Conservation (phyloP, 1,140 invertebrate species). For the Zaprionus vittiger region DNA sequence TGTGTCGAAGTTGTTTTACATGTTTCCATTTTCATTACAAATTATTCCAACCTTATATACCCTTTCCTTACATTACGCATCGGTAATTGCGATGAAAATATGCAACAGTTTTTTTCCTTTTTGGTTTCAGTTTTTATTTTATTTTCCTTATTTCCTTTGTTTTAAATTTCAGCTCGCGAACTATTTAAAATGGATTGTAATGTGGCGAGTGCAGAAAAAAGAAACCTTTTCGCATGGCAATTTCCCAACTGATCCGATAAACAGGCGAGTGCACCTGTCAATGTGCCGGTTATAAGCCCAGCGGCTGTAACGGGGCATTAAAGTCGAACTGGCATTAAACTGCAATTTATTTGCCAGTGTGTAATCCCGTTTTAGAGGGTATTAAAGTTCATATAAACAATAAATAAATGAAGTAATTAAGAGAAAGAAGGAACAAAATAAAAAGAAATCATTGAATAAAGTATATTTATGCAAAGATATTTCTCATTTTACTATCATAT, state of each 20-base stretch:
- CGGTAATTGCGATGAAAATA: conserved; percentile 18
- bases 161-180: conserved; percentile 6
- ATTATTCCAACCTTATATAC: conserved; percentile 3
- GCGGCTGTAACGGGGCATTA: conserved; percentile 23
- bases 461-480: neutral
- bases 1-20: neutral
- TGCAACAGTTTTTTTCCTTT: neutral
- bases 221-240: conserved; percentile 45
- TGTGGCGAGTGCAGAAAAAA: conserved; percentile 8
- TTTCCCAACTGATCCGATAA: conserved; percentile 53
- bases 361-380: conserved; percentile 13
- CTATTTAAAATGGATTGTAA: conserved; percentile 53
- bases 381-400: neutral
- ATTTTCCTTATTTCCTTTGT: conserved; percentile 14
- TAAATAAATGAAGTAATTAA: neutral
- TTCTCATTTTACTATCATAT: neutral
- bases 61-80: neutral
- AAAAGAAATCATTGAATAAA: too few relatives aligned
- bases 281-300: conserved; percentile 31
- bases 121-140: neutral
- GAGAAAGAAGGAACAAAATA: too few relatives aligned
- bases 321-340: conserved; percentile 31
- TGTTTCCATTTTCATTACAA: neutral
- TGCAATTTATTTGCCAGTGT: conserved; percentile 56
- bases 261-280: conserved; percentile 55